Conservation (phyloP, 2,797 vertebrate species). For the Poecilia gillii region DNA sequence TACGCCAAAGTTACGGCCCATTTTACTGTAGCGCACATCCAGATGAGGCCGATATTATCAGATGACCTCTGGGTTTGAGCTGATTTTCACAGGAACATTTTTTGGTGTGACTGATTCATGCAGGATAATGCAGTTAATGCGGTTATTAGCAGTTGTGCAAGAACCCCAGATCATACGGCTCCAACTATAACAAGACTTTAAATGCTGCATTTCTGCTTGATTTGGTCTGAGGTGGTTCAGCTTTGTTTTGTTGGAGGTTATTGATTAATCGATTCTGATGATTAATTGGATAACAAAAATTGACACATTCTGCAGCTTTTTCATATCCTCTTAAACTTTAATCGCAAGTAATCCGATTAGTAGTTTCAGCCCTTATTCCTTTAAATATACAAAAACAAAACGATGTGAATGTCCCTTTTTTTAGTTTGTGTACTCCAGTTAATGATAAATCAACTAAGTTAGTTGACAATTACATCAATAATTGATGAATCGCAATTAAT, state of each 20-base stretch:
- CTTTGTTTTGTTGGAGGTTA: slow-evolving; percentile 20
- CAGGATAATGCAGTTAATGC: slow-evolving; percentile 22
- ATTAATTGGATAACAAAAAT: too few species aligned
- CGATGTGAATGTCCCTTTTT: too few species aligned
- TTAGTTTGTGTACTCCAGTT: too few species aligned
- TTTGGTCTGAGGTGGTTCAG: slow-evolving; percentile 6
- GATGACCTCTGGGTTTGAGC: slow-evolving; percentile 28
- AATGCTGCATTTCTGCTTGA: slow-evolving; percentile 26
- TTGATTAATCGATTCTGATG: too few species aligned
- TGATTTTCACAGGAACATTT: slow-evolving; percentile 21
- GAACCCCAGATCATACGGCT: slow-evolving; percentile 26
- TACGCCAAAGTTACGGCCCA: neutral
- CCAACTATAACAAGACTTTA: slow-evolving; percentile 28
- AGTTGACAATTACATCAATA: too few species aligned
- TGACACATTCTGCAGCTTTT: too few species aligned
- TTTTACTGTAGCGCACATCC: slow-evolving; percentile 3
- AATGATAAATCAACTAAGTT: too few species aligned
- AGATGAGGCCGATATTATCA: slow-evolving; percentile 12
- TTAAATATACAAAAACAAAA: too few species aligned
- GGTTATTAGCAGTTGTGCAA: slow-evolving; percentile 35
- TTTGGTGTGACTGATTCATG: slow-evolving; percentile 25
- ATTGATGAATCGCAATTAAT: too few species aligned
- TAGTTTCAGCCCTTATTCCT: too few species aligned
- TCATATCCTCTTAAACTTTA: too few species aligned
- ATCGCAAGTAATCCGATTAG: too few species aligned